Evolutionary conservation across 2,888 invertebrate species (phyloP), one percentile per base, ranked within the genome.

Genomic region (Drosophila austrosaltans): DNA sequence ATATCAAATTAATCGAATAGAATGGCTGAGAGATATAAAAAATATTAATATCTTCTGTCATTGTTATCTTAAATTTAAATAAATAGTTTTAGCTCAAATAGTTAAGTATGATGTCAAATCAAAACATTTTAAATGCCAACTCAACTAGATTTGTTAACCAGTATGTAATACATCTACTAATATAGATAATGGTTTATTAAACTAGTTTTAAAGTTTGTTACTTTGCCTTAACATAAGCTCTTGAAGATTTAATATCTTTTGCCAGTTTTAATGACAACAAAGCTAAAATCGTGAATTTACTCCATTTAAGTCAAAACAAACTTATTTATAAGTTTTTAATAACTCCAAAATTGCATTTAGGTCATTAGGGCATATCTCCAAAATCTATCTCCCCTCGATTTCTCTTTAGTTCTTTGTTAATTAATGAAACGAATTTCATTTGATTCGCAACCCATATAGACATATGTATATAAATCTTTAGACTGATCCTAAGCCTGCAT

Each of bases 1-100:
- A 56, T 71, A 63, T 16, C 16, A 71, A 72, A 53, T 53, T 72
- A 72, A 72, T 72, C 72, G 72, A 60, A 64, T 64, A 64, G 22
- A 22, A 20, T 5, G 3, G 1, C 4, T 48, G 5, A 16, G 1
- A 44, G 7, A 6, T 44, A 20, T 44, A 44, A n/a, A n/a, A 8
- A 48, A 48, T 48, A 12, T 25, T 36, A 36, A 36, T 36, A 10
- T 36, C 8, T 36, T 8, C 1, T 48, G 48, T 25, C 48, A 48
- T 12, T 48, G 22, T 48, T 48, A 48, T 48, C 48, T 48, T 25
- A 25, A 48, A 8, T 36, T 8, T 6, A 8, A 2, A 10, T 22
- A 3, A 10, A 22, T 25, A 25, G 10, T 10, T 22, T 3, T 48
- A 22, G 10, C 22, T 48, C 10, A 48, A 3, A 3, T 42, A 16